Evolutionary conservation across 2,113 vertebrate genomes (phyloP).

Genomic region (Pleuronectes platessa): DNA sequence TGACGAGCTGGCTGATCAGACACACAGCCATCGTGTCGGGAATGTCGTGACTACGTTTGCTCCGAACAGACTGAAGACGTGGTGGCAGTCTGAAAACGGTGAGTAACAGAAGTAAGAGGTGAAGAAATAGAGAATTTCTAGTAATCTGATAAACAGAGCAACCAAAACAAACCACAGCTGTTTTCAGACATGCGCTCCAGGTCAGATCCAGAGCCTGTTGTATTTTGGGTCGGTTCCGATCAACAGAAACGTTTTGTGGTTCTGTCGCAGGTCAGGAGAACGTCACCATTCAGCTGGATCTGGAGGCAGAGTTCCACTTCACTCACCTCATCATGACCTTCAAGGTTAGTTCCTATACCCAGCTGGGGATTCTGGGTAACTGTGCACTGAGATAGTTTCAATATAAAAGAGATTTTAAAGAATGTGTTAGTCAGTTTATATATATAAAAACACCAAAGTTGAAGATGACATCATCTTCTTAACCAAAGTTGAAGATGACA

Average conservation of each 20-base stretch:
- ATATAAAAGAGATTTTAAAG: not conserved
- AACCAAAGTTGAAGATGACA: no score
- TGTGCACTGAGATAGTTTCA: no score
- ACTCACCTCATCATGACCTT: conserved; percentile 99
- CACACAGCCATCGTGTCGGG: conserved; percentile 90
- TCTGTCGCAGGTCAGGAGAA: conserved; percentile 89
- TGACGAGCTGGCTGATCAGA: conserved; percentile 79
- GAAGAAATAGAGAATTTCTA: no score
- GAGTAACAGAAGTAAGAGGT: conserved; percentile 34
- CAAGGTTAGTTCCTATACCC: conserved; percentile 85
- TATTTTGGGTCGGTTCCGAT: not conserved
- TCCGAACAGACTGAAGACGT: conserved; percentile 94
- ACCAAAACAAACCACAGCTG: no score
- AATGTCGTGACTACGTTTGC: conserved; percentile 95
- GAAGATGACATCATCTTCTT: no score
- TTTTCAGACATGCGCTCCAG: not conserved
- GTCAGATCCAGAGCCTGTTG: not conserved
- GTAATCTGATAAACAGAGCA: no score
- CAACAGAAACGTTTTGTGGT: not conserved
- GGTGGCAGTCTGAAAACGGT: conserved; percentile 99
- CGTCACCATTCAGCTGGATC: conserved; percentile 92
- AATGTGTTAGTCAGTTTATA: no score
- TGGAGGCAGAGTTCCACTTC: conserved; percentile 99
- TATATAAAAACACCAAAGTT: no score
- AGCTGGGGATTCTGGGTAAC: conserved; percentile 17